Base-by-base conservation (phyloP, 2,797 vertebrate species). In the Muscicapa striata region DNA sequence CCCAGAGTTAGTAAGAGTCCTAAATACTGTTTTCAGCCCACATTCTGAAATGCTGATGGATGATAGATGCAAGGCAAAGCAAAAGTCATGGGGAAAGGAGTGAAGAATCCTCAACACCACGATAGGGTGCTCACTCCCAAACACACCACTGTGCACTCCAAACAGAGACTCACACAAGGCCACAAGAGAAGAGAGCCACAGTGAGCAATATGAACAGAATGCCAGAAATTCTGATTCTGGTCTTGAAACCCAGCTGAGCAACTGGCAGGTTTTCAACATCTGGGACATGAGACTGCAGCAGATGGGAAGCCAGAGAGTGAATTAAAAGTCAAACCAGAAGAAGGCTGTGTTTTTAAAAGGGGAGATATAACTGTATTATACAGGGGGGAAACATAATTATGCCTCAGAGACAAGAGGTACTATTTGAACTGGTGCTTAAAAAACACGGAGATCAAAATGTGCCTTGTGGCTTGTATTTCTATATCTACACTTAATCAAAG, bases 251-350 rank as follows among this genome's bases (percentile, higher is more conserved):
- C 96, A 95, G 87, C 93, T 95, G 93, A 94, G 82, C 67, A 95
- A 78, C 92, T 88, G 84, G 64, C 92, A 93, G 62, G 40, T 86
- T 92, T 94, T 92, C 94, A 96, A 82, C 91, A 95, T 78, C 93
- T 95, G 94, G 90, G 83, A 94, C 13, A 9, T 8, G n/a, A 96
- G 63, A 91, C 16, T 66, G 93, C 7, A 81, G 81, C 58, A 97
- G 85, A 95, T 66, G 84, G 87, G 58, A 93, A 95, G 61, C 40
- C 24, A 13, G 34, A 92, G 67, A 94, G 63, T 48, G 22, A 84
- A 95, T 84, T 38, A 27, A 26, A 92, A 91, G 92, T 76, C 69
- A 87, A 63, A 82, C 48, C 66, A 91, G 90, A 77, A 74, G 82
- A 90, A 77, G 51, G 73, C 55, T 89, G 45, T 52, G 57, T 84